Percentiles rank a stretch among this genome's conserved stretches.
These are phyloP conservation scores for Cheumatopsyche charites DNA, from an alignment of 1,140 invertebrate species.

Conservation along the genomic window DNA sequence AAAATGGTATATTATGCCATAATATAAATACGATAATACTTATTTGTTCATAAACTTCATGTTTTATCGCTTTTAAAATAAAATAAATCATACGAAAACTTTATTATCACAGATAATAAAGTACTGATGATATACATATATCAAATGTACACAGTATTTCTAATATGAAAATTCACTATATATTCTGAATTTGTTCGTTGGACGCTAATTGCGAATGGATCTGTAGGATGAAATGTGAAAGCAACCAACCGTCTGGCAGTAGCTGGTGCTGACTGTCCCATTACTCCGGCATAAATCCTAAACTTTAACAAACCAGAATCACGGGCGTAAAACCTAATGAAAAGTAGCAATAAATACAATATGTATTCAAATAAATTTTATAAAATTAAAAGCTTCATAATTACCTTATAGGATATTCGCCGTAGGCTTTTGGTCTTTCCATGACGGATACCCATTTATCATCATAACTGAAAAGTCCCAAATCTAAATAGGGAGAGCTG, in stretches of 20 bases:
- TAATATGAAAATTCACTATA: constrained; percentile 93
- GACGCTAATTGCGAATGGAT: constrained; percentile 95
- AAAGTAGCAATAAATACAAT: constrained; percentile 24
- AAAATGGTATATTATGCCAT: no score
- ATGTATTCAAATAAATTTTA: neutral
- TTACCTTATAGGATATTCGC: constrained; percentile 91
- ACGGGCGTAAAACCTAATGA: constrained; percentile 84
- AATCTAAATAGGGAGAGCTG: constrained; percentile 90
- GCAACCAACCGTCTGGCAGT: constrained; percentile 84
- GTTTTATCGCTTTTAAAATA: no score
- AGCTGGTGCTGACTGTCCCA: constrained; percentile 64
- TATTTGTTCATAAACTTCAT: no score
- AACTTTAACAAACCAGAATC: constrained; percentile 90
- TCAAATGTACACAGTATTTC: constrained; percentile 52
- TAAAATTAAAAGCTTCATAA: neutral
- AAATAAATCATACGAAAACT: no score
- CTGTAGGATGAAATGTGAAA: constrained; percentile 96
- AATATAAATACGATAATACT: no score
- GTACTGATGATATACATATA: neutral
- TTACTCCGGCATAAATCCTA: constrained; percentile 81
- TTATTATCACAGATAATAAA: no score
- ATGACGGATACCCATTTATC: constrained; percentile 95
- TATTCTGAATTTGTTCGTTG: constrained; percentile 95
- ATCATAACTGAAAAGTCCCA: constrained; percentile 93
- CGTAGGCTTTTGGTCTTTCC: constrained; percentile 93